Evolutionary conservation across 2,797 vertebrate genomes (phyloP).

Genomic region (Muscicapa comitata): DNA sequence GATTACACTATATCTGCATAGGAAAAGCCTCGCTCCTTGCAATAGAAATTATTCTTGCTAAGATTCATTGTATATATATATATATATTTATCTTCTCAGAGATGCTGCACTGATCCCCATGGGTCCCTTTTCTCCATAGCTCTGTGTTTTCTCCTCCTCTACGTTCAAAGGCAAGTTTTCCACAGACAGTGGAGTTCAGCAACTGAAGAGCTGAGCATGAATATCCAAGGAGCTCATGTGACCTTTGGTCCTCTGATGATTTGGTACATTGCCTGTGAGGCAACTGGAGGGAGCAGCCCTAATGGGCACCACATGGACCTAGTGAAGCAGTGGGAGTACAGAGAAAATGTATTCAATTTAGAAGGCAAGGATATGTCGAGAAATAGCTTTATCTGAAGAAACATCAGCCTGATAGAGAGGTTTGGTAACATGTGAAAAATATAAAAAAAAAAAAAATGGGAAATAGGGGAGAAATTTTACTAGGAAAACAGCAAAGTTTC

Average conservation of each 20-base stretch:
- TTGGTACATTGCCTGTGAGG: not conserved
- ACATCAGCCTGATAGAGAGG: not conserved
- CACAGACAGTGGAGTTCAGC: not conserved
- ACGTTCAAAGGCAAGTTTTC: not conserved
- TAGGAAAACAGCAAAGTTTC: not conserved
- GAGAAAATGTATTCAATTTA: not conserved
- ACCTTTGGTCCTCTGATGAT: not conserved
- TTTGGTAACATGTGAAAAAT: not conserved
- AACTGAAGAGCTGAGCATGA: not conserved
- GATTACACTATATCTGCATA: not conserved
- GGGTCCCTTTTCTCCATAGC: not conserved
- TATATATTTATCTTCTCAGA: not conserved
- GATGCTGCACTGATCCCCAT: fast-evolving
- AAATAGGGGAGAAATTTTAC: not conserved
- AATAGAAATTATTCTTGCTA: not conserved
- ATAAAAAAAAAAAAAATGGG: not conserved
- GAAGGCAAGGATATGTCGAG: not conserved
- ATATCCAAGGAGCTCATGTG: not conserved
- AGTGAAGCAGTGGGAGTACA: not conserved
- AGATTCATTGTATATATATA: not conserved
- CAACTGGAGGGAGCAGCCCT: not conserved
- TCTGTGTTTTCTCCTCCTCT: not conserved
- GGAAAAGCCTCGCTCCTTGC: not conserved
- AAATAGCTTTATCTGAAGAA: not conserved
- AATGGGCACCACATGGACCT: not conserved